phyloP scores from a whole-genome alignment of 2,113 vertebrate genomes.

The Gymnocephalus cernua region DNA sequence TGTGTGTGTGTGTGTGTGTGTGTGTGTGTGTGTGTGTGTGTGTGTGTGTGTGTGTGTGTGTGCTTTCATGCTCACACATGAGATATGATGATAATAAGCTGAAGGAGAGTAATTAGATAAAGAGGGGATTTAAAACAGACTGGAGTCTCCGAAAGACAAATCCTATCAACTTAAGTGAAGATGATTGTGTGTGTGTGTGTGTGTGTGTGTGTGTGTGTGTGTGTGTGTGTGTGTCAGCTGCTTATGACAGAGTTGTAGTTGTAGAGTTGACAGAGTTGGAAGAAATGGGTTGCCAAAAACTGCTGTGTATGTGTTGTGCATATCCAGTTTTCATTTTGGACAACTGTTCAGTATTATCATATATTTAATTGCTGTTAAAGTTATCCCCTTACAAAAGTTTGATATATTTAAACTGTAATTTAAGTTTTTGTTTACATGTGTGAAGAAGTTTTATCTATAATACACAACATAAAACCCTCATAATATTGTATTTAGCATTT shows the following conservation, averaged over 20 bases:
- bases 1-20: not conserved
- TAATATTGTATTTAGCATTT: not conserved
- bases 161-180: slow-evolving; percentile 13
- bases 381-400: not conserved
- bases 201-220: slow-evolving; percentile 16
- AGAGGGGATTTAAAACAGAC: slow-evolving; percentile 27
- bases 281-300: slow-evolving; percentile 36
- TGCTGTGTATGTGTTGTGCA: slow-evolving; percentile 5
- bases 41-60: not conserved
- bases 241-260: slow-evolving; percentile 14
- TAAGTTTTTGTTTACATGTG: not conserved
- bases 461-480: not conserved
- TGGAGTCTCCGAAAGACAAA: slow-evolving; percentile 20
- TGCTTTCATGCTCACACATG: slow-evolving; percentile 12
- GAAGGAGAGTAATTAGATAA: slow-evolving; percentile 14
- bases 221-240: slow-evolving; percentile 37
- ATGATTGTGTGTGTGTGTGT: not conserved
- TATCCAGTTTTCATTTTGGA: not conserved
- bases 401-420: not conserved
- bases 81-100: slow-evolving; percentile 19
- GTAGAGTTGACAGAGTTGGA: too few relatives aligned
- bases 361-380: not conserved
- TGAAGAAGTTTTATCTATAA: not conserved
- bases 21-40: slow-evolving; percentile 13
- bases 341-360: not conserved